phyloP scores from a whole-genome alignment of 2,797 vertebrate genomes.

The Pteropus rufus region DNA sequence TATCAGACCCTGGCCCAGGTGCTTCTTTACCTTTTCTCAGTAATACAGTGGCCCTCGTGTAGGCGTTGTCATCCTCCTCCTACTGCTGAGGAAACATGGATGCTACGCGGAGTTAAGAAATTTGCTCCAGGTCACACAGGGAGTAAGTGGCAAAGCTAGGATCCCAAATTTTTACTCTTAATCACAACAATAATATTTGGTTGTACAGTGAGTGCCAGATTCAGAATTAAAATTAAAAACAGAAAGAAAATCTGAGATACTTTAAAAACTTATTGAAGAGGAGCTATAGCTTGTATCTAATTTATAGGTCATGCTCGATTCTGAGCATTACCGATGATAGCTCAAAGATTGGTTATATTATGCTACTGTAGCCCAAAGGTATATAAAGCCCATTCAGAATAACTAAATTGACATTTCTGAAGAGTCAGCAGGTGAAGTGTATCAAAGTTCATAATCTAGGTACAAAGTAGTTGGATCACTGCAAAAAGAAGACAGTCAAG shows the following conservation, averaged over 20 bases:
- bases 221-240: constrained; percentile 34
- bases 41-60: neutral
- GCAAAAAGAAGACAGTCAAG: neutral
- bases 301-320: neutral
- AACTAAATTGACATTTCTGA: neutral
- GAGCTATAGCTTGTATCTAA: neutral
- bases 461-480: neutral
- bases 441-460: neutral
- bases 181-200: neutral
- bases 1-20: neutral
- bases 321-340: neutral
- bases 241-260: neutral
- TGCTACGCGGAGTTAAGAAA: neutral
- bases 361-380: neutral
- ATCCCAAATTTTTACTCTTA: neutral
- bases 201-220: neutral
- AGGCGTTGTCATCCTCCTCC: neutral
- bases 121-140: neutral
- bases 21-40: neutral
- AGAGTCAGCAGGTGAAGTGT: neutral
- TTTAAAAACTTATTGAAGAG: neutral
- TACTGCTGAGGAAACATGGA: neutral
- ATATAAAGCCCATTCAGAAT: neutral
- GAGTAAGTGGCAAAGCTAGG: neutral
- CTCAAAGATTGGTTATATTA: constrained; percentile 33